Conservation (phyloP, 2,888 invertebrate genomes). For the Geophilus truncorum region DNA sequence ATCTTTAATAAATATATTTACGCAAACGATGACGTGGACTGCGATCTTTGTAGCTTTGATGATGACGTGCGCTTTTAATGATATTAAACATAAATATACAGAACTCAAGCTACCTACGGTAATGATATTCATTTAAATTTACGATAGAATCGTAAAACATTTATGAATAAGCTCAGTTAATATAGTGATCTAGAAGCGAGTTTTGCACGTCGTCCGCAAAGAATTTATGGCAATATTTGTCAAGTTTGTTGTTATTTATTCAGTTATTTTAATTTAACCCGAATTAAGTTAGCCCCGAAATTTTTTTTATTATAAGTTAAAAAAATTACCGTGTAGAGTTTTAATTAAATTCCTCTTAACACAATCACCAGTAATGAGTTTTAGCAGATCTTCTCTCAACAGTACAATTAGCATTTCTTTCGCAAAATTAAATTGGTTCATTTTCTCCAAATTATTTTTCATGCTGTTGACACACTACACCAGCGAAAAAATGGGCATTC, state of each 20-base stretch:
- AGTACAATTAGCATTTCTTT: conserved; percentile 21
- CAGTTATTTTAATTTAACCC: background rate
- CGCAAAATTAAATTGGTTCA: conserved; percentile 5
- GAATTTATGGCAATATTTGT: background rate
- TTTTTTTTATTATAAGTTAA: background rate
- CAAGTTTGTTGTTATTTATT: background rate
- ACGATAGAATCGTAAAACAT: too few species aligned
- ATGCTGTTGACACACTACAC: conserved; percentile 19
- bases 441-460: conserved; percentile 24
- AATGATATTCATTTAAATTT: too few species aligned
- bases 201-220: background rate
- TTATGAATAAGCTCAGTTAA: background rate
- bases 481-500: background rate
- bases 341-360: conserved; percentile 18
- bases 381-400: conserved; percentile 20
- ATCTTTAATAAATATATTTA: too few species aligned
- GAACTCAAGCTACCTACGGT: too few species aligned
- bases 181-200: background rate
- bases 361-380: conserved; percentile 27
- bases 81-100: too few species aligned
- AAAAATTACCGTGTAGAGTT: conserved; percentile 1
- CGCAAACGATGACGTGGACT: too few species aligned
- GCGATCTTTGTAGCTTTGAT: too few species aligned
- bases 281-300: background rate
- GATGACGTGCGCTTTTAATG: too few species aligned